Evolutionary conservation across 2,797 vertebrate species (phyloP).

Genomic region (Argya squamiceps): DNA sequence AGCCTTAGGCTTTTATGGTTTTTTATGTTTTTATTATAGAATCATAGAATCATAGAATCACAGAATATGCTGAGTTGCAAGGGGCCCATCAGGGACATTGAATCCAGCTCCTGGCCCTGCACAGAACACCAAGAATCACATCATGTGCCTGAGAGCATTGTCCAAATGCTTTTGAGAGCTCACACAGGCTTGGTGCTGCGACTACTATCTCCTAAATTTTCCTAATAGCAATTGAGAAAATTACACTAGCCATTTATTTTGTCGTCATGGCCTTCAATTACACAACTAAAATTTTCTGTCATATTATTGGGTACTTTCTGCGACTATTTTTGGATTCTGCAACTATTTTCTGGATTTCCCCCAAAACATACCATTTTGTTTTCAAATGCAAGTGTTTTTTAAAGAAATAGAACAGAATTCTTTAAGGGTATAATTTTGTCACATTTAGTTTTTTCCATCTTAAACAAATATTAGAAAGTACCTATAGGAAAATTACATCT

Average conservation of each 20-base stretch:
- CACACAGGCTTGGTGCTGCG: neutral
- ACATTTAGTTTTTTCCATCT: neutral
- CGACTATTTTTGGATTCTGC: neutral
- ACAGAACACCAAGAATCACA: neutral
- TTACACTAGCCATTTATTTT: neutral
- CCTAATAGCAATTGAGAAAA: neutral
- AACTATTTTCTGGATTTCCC: neutral
- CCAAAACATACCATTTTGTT: neutral
- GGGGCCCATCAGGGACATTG: neutral
- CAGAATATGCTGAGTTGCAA: neutral
- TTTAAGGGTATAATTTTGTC: neutral
- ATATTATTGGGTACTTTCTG: neutral
- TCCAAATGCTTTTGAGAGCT: neutral
- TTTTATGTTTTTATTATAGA: neutral
- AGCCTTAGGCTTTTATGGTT: neutral
- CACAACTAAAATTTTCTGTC: neutral
- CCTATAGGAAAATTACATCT: conserved; percentile 1
- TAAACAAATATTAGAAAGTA: neutral
- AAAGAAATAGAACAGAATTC: neutral
- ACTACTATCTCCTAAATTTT: neutral
- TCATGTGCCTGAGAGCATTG: neutral
- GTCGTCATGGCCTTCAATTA: neutral
- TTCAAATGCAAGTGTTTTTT: neutral
- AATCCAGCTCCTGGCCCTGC: neutral
- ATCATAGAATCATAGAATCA: neutral